phyloP scores from a whole-genome alignment of 1,140 invertebrate species.

The Dendrolimus punctatus region DNA sequence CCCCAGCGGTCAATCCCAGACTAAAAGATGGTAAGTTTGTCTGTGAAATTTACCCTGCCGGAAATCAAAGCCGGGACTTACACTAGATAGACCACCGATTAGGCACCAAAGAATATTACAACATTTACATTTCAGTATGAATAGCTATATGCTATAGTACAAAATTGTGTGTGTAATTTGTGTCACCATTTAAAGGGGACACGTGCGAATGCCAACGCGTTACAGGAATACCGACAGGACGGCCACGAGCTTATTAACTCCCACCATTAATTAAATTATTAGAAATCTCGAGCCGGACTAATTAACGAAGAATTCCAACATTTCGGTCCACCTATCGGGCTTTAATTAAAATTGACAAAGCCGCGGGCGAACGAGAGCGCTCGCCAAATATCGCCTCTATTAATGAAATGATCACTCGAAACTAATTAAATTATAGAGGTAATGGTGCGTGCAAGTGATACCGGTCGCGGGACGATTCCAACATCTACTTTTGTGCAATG shows the following conservation, averaged over 20 bases:
- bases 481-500: slow-evolving; percentile 21
- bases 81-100: too few species aligned
- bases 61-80: too few species aligned
- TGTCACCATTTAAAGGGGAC: background rate
- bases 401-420: slow-evolving; percentile 69
- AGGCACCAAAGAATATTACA: too few species aligned
- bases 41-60: too few species aligned
- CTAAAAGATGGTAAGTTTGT: too few species aligned
- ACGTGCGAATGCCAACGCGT: slow-evolving; percentile 45
- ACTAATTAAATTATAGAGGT: slow-evolving; percentile 70
- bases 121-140: too few species aligned
- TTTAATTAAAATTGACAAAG: slow-evolving; percentile 71
- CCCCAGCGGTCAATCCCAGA: too few species aligned
- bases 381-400: slow-evolving; percentile 66
- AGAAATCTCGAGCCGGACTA: slow-evolving; percentile 65
- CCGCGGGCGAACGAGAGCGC: slow-evolving; percentile 46
- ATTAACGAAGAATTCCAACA: slow-evolving; percentile 70
- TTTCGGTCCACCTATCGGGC: slow-evolving; percentile 63
- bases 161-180: slow-evolving; percentile 11
- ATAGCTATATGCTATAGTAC: background rate
- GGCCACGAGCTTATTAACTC: slow-evolving; percentile 57
- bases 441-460: slow-evolving; percentile 68
- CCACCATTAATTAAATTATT: slow-evolving; percentile 67
- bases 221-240: slow-evolving; percentile 53
- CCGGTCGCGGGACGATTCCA: slow-evolving; percentile 31